Base-by-base conservation (phyloP, 2,888 invertebrate species). In the Hoplodrina blanda region DNA sequence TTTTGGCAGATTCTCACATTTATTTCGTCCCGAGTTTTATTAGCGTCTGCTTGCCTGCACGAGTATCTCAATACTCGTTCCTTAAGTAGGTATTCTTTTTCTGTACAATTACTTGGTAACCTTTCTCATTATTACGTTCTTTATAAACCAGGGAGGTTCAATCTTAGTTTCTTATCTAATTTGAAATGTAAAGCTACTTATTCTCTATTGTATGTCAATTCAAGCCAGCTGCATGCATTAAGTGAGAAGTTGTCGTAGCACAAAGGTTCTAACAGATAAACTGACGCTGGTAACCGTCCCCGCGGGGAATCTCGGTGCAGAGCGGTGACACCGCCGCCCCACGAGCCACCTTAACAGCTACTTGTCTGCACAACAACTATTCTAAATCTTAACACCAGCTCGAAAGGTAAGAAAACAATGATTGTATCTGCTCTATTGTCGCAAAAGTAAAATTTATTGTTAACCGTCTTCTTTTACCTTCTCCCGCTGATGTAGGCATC, bases 251-350 rank as follows among this genome's bases (percentile, higher is more conserved):
- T 83, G 72, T 78, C 84, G 80, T 74, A 85, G 85, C 82, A 81
- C 85, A 80, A 77, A 80, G 81, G 80, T 82, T 85, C 76, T 81
- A 83, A 82, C 83, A 86, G 88, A 88, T 88, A 87, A 88, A 86
- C 81, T 82, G 82, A 75, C 82, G 62, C 71, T 78, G 70, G 85
- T 83, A 88, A 90, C 84, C 68, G 85, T 81, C 76, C 90, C 89
- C 89, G 25, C 25, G 87, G 87, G 90, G 89, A 90, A 89, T 88
- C 87, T 88, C 81, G 78, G 69, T 78, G 73, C 81, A 80, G 74
- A 85, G 81, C 84, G 85, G 85, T 73, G 85, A 86, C 86, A 85
- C 76, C 75, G 62, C 67, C 68, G 68, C 78, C 86, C 66, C 86
- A 55, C 50, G 82, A 82, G 85, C 76, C 78, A 82, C 78, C 75